Evolutionary conservation across 2,113 vertebrate species (phyloP).

Genomic region (Anas platyrhynchos): DNA sequence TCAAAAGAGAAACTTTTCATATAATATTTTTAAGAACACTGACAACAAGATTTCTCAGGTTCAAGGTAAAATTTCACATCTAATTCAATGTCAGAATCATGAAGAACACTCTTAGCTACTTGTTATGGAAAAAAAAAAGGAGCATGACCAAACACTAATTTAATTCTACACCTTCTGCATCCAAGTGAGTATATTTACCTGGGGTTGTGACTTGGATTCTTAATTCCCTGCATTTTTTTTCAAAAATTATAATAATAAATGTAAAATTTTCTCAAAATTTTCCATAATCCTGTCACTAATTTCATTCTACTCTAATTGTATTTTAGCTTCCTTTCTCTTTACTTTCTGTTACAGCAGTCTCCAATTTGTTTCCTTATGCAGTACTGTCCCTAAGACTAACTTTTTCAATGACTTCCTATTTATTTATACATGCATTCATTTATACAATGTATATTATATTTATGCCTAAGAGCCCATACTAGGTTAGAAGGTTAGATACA

Average conservation of each 20-base stretch:
- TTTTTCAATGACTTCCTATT: not conserved
- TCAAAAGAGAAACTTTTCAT: not conserved
- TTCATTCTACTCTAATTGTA: not conserved
- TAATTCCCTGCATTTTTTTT: not conserved
- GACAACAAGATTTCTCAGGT: not conserved
- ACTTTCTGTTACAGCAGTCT: not conserved
- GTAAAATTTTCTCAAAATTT: not conserved
- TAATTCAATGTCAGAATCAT: not conserved
- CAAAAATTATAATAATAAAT: not conserved
- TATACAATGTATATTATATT: not conserved
- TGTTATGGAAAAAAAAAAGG: not conserved
- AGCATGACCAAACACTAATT: not conserved
- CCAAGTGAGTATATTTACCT: not conserved
- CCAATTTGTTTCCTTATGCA: not conserved
- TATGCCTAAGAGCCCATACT: not conserved
- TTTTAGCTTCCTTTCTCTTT: not conserved
- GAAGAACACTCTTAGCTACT: not conserved
- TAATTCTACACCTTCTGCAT: not conserved
- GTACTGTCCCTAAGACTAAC: not conserved
- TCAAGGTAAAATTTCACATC: not conserved
- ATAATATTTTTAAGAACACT: not conserved
- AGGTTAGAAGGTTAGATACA: no score
- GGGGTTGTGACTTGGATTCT: not conserved
- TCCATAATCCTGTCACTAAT: not conserved
- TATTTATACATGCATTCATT: no score